phyloP scores from a whole-genome alignment of 2,888 invertebrate genomes.

The Drosophila koepferae region DNA sequence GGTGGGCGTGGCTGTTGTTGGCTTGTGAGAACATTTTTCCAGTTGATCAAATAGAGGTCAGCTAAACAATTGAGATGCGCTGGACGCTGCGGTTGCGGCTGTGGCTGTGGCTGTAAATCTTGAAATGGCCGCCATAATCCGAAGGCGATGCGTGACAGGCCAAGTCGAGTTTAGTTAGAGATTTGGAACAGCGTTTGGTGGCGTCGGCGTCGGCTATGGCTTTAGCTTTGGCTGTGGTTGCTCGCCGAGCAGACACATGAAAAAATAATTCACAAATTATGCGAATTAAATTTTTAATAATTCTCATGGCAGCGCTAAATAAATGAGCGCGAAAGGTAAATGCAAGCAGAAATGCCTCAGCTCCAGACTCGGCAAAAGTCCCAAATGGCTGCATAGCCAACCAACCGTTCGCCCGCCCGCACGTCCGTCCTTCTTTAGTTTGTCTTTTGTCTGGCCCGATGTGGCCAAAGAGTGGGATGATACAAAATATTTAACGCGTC shows the following conservation, averaged over 20 bases:
- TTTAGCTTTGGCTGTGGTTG: not conserved
- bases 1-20: constrained; percentile 2
- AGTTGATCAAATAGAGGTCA: constrained; percentile 26
- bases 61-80: constrained; percentile 24
- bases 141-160: constrained; percentile 16
- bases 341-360: constrained; percentile 24
- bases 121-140: constrained; percentile 30
- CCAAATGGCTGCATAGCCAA: constrained; percentile 28
- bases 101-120: constrained; percentile 11
- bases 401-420: too few relatives aligned
- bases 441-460: constrained; percentile 35
- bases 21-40: constrained; percentile 17
- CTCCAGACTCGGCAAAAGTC: constrained; percentile 10
- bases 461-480: constrained; percentile 73
- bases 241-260: constrained; percentile 27
- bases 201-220: not conserved
- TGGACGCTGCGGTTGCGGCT: constrained; percentile 4
- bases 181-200: constrained; percentile 30
- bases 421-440: constrained; percentile 12
- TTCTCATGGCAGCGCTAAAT: constrained; percentile 78
- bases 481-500: constrained; percentile 73
- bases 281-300: constrained; percentile 85
- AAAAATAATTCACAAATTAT: constrained; percentile 85
- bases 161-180: constrained; percentile 7
- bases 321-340: constrained; percentile 65